Base-by-base conservation (phyloP, 2,797 vertebrate genomes). In the Gallinago solitaria region DNA sequence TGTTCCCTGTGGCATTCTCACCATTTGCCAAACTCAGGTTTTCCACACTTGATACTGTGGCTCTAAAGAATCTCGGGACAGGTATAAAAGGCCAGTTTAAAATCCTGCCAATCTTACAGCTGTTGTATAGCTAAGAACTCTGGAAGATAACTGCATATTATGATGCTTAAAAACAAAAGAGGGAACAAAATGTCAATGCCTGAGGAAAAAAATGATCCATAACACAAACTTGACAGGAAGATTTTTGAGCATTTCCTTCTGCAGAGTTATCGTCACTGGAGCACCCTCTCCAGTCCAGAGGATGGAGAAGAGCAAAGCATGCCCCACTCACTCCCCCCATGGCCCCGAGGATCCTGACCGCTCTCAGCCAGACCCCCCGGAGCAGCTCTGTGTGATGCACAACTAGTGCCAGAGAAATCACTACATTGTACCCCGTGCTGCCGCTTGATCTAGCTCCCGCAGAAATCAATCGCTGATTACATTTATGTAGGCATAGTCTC, bases 291-390 rank as follows among this genome's bases (percentile, higher is more conserved):
- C 25, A 39, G 12, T 4, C 6, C 2, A 8, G 45, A 19, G 60
- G 60, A 87, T 0, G 0, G 20, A 47, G 6, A 48, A 64, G 7
- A 53, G 25, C 33, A 67, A 65, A 69, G 25, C 1, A 0, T 3
- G 5, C 4, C 35, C 9, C 7, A 3, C 7, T 13, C 0, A 0
- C 7, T 16, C 11, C 43, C 0, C 11, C 43, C 0, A 0, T 4
- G 7, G 63, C 43, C 41, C 77, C 41, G 79, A 24, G 28, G 63
- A 20, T 14, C 32, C 41, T 12, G 11, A 4, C 24, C 3, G 5
- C 32, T 57, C 65, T 20, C 75, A 80, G 57, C 14, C 37, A 8
- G 9, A 30, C 6, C 10, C 5, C 10, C 11, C 5, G 15, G 9
- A 35, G 65, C 57, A 90, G 67, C 61, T n/a, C 74, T 15, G 69